Base-by-base conservation (phyloP, 2,797 vertebrate genomes). In the Siniperca obscura region DNA sequence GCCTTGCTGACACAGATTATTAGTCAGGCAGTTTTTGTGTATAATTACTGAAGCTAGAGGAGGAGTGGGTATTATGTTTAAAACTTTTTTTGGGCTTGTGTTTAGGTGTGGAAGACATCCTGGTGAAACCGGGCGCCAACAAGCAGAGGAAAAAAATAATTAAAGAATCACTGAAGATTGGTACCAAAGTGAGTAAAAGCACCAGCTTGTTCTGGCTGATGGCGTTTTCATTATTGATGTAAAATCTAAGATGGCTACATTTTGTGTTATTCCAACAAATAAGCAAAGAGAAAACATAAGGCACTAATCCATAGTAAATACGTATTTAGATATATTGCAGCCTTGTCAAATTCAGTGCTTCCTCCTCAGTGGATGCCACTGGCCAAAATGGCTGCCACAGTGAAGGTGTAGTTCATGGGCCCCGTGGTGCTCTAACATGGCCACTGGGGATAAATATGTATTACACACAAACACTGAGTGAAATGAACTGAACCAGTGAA, bases 71-170 rank as follows among this genome's bases (percentile, higher is more conserved):
- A 19, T 42, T 8, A 21, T 69, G 14, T 48, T 36, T 5, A 13
- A 40, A 3, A 6, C 0, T 3, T 13, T 30, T 27, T 59, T 44
- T 70, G 30, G 3, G 2, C 34, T 2, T 61, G 1, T 78, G 3
- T 80, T 6, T 2, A 99, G 98, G 96, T 13, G 97, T 99, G 86
- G 98, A 99, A 93, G 98, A 99, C 90, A 99, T 99, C 92, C 93
- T 99, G 83, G 98, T 99, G 19, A 97, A 96, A 92, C 93, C 89
- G 0, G 91, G 93, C 34, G 97, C 98, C n/a, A 97, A 99, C 77
- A 90, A 38, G 61, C 93, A 79, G 84, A 96, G 98, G 83, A 92
- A 86, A 38, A 94, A 92, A 76, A 96, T 99, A 42, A 97, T 99
- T 56, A 76, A 95, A 57, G 92, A 95, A 14, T 99, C 98, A 0